These are phyloP conservation scores for Platichthys stellatus DNA, from an alignment of 2,113 vertebrate species.

Conservation along the genomic window DNA sequence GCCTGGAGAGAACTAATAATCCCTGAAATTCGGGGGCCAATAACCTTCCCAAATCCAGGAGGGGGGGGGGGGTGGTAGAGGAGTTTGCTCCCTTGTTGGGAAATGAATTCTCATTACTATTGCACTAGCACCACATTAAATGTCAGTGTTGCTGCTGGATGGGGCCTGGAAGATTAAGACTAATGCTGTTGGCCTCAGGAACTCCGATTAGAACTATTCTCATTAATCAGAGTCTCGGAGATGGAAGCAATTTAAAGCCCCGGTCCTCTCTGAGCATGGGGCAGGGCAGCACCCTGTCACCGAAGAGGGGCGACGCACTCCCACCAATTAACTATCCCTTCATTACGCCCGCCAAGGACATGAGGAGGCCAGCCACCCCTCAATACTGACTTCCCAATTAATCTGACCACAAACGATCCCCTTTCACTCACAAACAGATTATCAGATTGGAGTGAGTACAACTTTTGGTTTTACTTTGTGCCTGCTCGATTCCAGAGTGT, in stretches of 20 bases:
- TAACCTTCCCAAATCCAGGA: slow-evolving; percentile 70
- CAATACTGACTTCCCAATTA: slow-evolving; percentile 59
- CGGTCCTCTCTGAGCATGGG: slow-evolving; percentile 74
- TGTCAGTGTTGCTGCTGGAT: slow-evolving; percentile 80
- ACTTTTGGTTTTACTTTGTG: neutral
- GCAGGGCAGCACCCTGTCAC: slow-evolving; percentile 79
- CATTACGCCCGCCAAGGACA: slow-evolving; percentile 76
- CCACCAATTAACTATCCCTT: slow-evolving; percentile 72
- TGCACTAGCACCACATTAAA: slow-evolving; percentile 82
- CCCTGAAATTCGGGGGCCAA: slow-evolving; percentile 69
- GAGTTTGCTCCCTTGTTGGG: slow-evolving; percentile 66
- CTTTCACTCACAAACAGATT: slow-evolving; percentile 33
- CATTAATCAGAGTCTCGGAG: slow-evolving; percentile 82
- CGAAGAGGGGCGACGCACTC: slow-evolving; percentile 56
- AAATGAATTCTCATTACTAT: slow-evolving; percentile 81
- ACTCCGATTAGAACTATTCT: slow-evolving; percentile 83
- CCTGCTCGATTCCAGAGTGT: neutral
- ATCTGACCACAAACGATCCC: slow-evolving; percentile 50
- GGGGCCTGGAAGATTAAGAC: slow-evolving; percentile 81
- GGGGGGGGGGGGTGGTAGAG: slow-evolving; percentile 49
- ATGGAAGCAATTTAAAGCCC: slow-evolving; percentile 82
- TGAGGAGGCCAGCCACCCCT: slow-evolving; percentile 70
- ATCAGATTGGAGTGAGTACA: slow-evolving; percentile 28
- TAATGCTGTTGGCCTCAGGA: slow-evolving; percentile 83
- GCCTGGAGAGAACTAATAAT: slow-evolving; percentile 77